These are phyloP conservation scores for Troides aeacus DNA, from an alignment of 2,888 invertebrate genomes.

Conservation along the genomic window DNA sequence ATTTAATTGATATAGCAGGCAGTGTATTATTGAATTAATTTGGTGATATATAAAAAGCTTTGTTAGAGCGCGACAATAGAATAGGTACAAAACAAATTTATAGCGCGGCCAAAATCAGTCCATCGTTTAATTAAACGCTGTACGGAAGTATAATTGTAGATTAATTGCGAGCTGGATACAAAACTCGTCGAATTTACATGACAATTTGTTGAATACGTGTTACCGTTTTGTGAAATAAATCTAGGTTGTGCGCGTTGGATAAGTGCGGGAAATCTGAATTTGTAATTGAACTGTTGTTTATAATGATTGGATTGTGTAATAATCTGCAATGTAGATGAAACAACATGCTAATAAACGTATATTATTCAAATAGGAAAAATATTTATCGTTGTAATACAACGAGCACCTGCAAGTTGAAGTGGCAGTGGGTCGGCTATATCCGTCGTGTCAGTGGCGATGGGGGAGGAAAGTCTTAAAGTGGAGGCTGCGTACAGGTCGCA, in stretches of 20 bases:
- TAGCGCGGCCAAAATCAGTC: slow-evolving; percentile 53
- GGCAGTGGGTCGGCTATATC: too few relatives aligned
- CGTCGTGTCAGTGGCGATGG: too few relatives aligned
- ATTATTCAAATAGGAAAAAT: too few relatives aligned
- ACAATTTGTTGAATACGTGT: slow-evolving; percentile 50
- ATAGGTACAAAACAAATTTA: slow-evolving; percentile 57
- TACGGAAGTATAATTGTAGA: slow-evolving; percentile 57
- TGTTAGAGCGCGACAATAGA: slow-evolving; percentile 51
- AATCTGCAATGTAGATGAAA: not conserved
- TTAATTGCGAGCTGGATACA: slow-evolving; percentile 59
- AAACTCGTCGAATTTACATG: slow-evolving; percentile 58
- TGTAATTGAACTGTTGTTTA: slow-evolving; percentile 27
- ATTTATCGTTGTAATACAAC: too few relatives aligned
- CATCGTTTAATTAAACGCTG: slow-evolving; percentile 61
- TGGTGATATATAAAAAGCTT: slow-evolving; percentile 48
- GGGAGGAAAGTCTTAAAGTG: too few relatives aligned
- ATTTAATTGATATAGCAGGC: too few relatives aligned
- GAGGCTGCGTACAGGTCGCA: too few relatives aligned
- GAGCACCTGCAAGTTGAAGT: too few relatives aligned
- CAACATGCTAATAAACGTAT: not conserved
- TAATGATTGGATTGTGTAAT: slow-evolving; percentile 18
- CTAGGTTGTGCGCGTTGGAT: slow-evolving; percentile 12
- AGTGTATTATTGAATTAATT: slow-evolving; percentile 37
- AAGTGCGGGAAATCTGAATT: slow-evolving; percentile 18
- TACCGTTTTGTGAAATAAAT: slow-evolving; percentile 27